Evolutionary conservation across 2,113 vertebrate genomes (phyloP).

Genomic region (Regulus satrapa): DNA sequence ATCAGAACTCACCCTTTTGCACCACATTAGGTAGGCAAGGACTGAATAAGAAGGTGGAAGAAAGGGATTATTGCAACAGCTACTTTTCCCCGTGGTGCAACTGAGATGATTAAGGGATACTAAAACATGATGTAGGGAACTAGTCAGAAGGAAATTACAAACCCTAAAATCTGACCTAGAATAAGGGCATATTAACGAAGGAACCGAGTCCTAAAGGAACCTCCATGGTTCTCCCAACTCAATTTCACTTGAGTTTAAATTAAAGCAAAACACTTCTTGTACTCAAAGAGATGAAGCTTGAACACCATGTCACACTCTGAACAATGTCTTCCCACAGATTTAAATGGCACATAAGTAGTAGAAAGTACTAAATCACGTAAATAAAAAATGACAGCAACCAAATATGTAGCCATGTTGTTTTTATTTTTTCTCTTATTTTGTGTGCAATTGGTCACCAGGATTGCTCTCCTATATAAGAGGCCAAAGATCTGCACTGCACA

Average conservation of each 20-base stretch:
- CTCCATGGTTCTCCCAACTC: neutral
- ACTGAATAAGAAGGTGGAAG: neutral
- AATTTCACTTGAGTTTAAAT: neutral
- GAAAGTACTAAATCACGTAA: neutral
- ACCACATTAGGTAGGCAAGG: neutral
- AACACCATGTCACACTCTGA: neutral
- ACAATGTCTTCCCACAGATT: neutral
- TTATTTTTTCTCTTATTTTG: neutral
- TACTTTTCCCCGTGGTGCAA: neutral
- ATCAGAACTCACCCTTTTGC: neutral
- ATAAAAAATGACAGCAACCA: neutral
- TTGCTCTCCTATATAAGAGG: neutral
- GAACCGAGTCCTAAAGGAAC: neutral
- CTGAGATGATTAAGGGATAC: neutral
- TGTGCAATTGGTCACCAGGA: fast-evolving
- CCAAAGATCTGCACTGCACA: neutral
- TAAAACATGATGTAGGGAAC: neutral
- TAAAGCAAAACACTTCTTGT: neutral
- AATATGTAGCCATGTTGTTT: neutral
- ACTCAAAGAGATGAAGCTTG: neutral
- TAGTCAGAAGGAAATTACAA: neutral
- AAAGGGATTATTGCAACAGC: neutral
- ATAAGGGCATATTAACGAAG: neutral
- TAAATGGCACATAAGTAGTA: neutral
- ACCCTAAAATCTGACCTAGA: neutral